phyloP scores from a whole-genome alignment of 2,113 vertebrate genomes.

The Pandion haliaetus region DNA sequence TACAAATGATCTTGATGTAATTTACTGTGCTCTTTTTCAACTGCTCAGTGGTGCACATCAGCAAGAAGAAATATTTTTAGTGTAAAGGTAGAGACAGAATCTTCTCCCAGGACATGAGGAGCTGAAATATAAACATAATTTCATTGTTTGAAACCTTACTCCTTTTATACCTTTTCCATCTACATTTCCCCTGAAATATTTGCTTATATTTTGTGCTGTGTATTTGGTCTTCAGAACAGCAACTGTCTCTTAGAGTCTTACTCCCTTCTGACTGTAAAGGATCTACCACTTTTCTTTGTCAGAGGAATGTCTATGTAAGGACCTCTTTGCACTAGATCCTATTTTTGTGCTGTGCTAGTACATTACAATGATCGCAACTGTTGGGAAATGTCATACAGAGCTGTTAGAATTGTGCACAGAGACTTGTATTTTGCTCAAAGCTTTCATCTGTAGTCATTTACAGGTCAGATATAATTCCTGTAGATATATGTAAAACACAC shows the following conservation, averaged over 20 bases:
- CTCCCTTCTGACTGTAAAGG: not conserved
- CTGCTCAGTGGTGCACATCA: not conserved
- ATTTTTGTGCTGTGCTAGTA: not conserved
- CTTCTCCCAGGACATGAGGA: not conserved
- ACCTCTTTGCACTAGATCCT: not conserved
- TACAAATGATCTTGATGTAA: constrained; percentile 2
- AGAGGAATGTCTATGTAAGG: not conserved
- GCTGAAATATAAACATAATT: not conserved
- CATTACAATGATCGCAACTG: not conserved
- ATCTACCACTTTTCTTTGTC: not conserved
- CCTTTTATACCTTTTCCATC: not conserved
- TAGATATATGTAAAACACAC: not conserved
- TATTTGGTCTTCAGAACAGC: not conserved
- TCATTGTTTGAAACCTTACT: not conserved
- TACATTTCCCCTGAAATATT: not conserved
- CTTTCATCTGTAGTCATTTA: not conserved
- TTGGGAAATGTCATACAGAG: not conserved
- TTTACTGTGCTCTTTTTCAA: not conserved
- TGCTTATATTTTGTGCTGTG: not conserved
- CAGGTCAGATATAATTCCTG: not conserved
- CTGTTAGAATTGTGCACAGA: not conserved
- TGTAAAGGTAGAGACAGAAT: not conserved
- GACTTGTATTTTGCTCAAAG: not conserved
- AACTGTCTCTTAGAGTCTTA: not conserved
- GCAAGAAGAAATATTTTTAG: not conserved